Base-by-base conservation (phyloP, 2,888 invertebrate genomes). In the Blomia tropicalis region DNA sequence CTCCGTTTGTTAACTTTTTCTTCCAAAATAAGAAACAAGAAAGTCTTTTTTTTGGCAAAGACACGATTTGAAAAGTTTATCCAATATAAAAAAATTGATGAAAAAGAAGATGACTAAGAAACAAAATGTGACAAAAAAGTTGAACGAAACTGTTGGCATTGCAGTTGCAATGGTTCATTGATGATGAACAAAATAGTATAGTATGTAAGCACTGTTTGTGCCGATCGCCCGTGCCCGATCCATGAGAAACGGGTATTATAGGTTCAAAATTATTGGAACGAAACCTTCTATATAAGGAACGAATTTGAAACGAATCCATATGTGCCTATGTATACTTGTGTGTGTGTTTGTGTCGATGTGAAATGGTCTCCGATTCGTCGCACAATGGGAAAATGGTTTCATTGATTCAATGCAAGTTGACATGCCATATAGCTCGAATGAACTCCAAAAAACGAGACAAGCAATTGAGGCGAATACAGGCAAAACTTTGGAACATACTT, bases 231-330 rank as follows among this genome's bases (percentile, higher is more conserved):
- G 27, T 11, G 27, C 51, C 41, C n/a, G n/a, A n/a, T n/a, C n/a
- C n/a, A n/a, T n/a, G 41, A 41, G 41, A n/a, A 41, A 41, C 14
- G 41, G 27, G 51, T 14, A n/a, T 47, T 47, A 47, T 47, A 47
- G 51, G 51, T 47, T 47, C 51, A 19, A 27, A 41, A 47, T 25
- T 47, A 47, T 47, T 47, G 51, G 51, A 47, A 11, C 51, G 51
- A 47, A 47, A 47, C 51, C 51, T 47, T 47, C 51, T 47, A 47
- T 47, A 47, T 47, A 47, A 22, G 22, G 51, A 14, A 47, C 11
- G 7, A 36, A 11, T 36, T 17, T 36, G 36, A 36, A 17, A 36
- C 36, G 22, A n/a, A n/a, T n/a, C 7, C 11, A 25, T 7, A n/a
- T n/a, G n/a, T n/a, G n/a, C n/a, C n/a, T n/a, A n/a, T n/a, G n/a